Percentiles rank a stretch among this genome's conserved stretches.
Evolutionary conservation across 2,797 vertebrate genomes (phyloP).

Genomic region (Antrozous pallidus): DNA sequence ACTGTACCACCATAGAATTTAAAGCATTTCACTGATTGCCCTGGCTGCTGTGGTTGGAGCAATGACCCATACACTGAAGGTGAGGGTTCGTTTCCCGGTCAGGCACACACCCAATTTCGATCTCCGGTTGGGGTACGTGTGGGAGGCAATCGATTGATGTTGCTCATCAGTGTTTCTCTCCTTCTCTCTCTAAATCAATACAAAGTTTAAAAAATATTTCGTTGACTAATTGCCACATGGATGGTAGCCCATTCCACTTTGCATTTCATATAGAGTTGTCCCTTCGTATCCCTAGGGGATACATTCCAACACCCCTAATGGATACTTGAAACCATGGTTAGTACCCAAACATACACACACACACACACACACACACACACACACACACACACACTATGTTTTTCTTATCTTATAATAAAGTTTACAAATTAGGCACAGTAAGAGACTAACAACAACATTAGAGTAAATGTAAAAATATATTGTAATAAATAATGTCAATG

Average conservation of each 20-base stretch:
- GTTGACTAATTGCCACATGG: not conserved
- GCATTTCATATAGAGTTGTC: not conserved
- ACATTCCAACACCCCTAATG: not conserved
- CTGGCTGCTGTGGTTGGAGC: not conserved
- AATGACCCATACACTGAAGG: not conserved
- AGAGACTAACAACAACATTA: not conserved
- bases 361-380: too few relatives aligned
- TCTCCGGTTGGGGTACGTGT: not conserved
- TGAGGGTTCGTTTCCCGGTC: not conserved
- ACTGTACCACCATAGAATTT: not conserved
- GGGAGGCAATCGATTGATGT: not conserved
- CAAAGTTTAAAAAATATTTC: not conserved
- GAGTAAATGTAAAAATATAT: not conserved
- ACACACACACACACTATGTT: not conserved
- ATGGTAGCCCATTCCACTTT: not conserved
- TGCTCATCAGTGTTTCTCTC: not conserved
- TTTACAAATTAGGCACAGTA: not conserved
- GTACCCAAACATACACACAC: not conserved
- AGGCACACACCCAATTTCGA: not conserved
- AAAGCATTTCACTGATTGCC: not conserved
- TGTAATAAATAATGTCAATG: not conserved
- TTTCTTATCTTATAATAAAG: not conserved
- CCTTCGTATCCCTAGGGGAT: not conserved
- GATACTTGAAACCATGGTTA: not conserved
- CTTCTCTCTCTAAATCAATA: not conserved